Conservation (phyloP, 2,888 invertebrate genomes). For the Neoitamus cyanurus region DNA sequence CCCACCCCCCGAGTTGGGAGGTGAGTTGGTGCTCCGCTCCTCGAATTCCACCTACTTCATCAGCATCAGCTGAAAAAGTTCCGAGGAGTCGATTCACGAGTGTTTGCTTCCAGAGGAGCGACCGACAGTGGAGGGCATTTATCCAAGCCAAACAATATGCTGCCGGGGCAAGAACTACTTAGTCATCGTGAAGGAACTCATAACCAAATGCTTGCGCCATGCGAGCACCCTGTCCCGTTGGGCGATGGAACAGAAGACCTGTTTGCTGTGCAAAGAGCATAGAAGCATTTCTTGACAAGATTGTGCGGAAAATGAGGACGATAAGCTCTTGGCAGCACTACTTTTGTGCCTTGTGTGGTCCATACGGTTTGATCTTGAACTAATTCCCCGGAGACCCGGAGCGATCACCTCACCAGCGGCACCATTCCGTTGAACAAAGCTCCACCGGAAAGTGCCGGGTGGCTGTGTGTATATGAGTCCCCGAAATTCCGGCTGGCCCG, state of each 20-base stretch:
- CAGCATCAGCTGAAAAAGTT: background rate
- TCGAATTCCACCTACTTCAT: background rate
- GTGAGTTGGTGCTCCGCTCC: background rate
- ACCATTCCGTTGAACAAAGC: background rate
- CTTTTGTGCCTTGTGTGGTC: background rate
- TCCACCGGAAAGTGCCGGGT: background rate
- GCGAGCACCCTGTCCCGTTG: background rate
- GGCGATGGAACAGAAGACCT: background rate
- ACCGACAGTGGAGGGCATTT: background rate
- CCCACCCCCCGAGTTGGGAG: background rate
- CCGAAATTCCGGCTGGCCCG: background rate
- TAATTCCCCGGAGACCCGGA: background rate
- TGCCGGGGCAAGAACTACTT: background rate
- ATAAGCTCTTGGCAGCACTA: background rate
- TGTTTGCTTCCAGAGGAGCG: background rate
- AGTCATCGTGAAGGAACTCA: background rate
- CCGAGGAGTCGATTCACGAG: background rate
- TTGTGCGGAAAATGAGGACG: background rate
- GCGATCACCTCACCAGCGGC: background rate
- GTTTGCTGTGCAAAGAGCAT: background rate
- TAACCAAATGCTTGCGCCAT: background rate
- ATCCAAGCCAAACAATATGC: background rate
- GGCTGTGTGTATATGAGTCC: background rate
- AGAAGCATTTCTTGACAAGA: background rate
- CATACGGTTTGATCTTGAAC: slow-evolving; percentile 8